Percentiles rank a stretch among this genome's conserved stretches.
Conservation (phyloP, 1,140 invertebrate genomes). For the Amphibalanus amphitrite region DNA sequence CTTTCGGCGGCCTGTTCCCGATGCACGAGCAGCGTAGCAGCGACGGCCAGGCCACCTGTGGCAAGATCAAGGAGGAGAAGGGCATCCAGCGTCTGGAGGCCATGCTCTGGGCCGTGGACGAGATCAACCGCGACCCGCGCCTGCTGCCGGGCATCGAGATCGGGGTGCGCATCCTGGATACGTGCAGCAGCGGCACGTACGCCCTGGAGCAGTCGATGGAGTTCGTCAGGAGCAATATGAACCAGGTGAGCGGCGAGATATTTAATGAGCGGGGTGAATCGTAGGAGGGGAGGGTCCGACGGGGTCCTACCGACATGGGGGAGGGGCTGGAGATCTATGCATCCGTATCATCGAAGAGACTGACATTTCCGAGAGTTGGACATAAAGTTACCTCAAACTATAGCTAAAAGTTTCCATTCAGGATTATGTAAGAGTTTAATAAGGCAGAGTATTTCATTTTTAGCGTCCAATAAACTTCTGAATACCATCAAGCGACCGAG, state of each 20-base stretch:
- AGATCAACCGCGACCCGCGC: conserved; percentile 43
- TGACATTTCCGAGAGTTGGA: too few species aligned
- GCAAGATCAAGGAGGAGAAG: conserved; percentile 49
- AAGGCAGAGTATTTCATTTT: too few species aligned
- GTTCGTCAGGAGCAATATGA: conserved; percentile 48
- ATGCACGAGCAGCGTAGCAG: conserved; percentile 36
- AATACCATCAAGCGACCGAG: too few species aligned
- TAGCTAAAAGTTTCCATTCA: too few species aligned
- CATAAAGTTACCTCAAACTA: too few species aligned
- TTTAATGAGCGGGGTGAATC: too few species aligned
- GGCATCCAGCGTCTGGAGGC: conserved; percentile 68
- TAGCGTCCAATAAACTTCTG: too few species aligned
- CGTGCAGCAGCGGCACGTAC: conserved; percentile 59
- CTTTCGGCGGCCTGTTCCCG: conserved; percentile 58
- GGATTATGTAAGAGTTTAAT: too few species aligned
- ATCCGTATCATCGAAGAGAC: too few species aligned
- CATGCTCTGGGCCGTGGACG: conserved; percentile 61
- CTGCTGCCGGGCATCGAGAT: conserved; percentile 44
- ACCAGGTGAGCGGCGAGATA: conserved; percentile 33
- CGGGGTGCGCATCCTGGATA: conserved; percentile 58
- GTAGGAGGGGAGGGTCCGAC: too few species aligned
- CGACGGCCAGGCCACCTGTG: conserved; percentile 35
- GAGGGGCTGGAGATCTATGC: too few species aligned
- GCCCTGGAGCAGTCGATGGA: conserved; percentile 63
- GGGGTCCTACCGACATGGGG: too few species aligned